Evolutionary conservation across 2,113 vertebrate species (phyloP).

Genomic region (Oophaga pumilio): DNA sequence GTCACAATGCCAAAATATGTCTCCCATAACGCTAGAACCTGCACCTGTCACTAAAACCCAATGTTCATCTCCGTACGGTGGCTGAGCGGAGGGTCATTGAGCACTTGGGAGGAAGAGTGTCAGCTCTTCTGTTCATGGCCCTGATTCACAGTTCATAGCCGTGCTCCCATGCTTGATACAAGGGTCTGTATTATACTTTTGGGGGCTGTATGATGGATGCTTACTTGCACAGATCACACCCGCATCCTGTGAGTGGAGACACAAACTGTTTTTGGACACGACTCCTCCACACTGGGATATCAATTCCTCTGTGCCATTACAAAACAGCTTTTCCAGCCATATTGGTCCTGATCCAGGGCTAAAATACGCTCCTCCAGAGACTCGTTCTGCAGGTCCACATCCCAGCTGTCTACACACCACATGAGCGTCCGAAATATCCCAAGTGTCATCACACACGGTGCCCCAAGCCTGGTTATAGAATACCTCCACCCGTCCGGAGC

Average conservation of each 20-base stretch:
- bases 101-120: too few relatives aligned
- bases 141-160: too few relatives aligned
- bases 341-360: slow-evolving; percentile 60
- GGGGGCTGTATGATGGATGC: slow-evolving; percentile 24
- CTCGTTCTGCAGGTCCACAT: slow-evolving; percentile 65
- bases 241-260: slow-evolving; percentile 64
- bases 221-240: slow-evolving; percentile 73
- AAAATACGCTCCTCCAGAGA: slow-evolving; percentile 61
- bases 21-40: too few relatives aligned
- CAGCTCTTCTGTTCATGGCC: too few relatives aligned
- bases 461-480: slow-evolving; percentile 66
- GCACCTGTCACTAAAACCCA: too few relatives aligned
- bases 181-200: not conserved
- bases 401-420: slow-evolving; percentile 72
- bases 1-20: too few relatives aligned
- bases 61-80: too few relatives aligned
- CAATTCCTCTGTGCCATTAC: slow-evolving; percentile 64
- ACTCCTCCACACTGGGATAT: slow-evolving; percentile 67
- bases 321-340: slow-evolving; percentile 72
- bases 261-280: not conserved
- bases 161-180: too few relatives aligned
- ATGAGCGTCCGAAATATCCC: slow-evolving; percentile 67
- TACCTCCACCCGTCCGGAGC: slow-evolving; percentile 72
- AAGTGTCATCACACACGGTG: slow-evolving; percentile 68
- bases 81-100: too few relatives aligned